Evolutionary conservation across 2,888 invertebrate genomes (phyloP).

Genomic region (Ormyrus thymus): DNA sequence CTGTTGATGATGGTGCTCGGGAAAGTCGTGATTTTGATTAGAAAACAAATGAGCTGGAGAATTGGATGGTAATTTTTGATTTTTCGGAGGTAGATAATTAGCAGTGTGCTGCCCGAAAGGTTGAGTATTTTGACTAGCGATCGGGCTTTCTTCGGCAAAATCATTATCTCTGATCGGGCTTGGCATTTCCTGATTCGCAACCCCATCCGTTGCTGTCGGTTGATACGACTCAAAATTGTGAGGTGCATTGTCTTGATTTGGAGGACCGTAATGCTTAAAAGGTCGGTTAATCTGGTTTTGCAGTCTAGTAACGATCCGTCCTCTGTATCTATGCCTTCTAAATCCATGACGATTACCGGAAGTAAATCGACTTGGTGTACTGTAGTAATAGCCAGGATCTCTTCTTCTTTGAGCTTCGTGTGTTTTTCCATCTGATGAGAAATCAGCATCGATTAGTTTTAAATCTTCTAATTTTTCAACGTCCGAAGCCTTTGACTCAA

Average conservation of each 20-base stretch:
- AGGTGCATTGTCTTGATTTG: conserved; percentile 59
- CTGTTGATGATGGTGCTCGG: conserved; percentile 23
- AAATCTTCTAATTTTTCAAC: conserved; percentile 3
- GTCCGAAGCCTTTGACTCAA: conserved; percentile 45
- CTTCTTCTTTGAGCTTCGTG: conserved; percentile 65
- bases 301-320: conserved; percentile 61
- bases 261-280: conserved; percentile 68
- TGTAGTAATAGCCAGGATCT: conserved; percentile 67
- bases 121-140: conserved; percentile 69
- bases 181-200: conserved; percentile 62
- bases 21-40: conserved; percentile 44
- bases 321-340: conserved; percentile 55
- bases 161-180: conserved; percentile 64
- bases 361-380: conserved; percentile 59
- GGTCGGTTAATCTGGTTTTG: conserved; percentile 64
- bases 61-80: conserved; percentile 68
- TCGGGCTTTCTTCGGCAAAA: conserved; percentile 65
- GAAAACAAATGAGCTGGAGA: conserved; percentile 45
- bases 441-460: conserved; percentile 26
- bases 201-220: conserved; percentile 39
- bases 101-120: conserved; percentile 69
- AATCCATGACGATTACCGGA: conserved; percentile 6
- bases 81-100: conserved; percentile 71
- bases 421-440: conserved; percentile 51
- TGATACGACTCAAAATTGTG: conserved; percentile 56